Percentiles rank a stretch among this genome's conserved stretches.
Evolutionary conservation across 2,113 vertebrate species (phyloP).

Genomic region (Athene cunicularia): DNA sequence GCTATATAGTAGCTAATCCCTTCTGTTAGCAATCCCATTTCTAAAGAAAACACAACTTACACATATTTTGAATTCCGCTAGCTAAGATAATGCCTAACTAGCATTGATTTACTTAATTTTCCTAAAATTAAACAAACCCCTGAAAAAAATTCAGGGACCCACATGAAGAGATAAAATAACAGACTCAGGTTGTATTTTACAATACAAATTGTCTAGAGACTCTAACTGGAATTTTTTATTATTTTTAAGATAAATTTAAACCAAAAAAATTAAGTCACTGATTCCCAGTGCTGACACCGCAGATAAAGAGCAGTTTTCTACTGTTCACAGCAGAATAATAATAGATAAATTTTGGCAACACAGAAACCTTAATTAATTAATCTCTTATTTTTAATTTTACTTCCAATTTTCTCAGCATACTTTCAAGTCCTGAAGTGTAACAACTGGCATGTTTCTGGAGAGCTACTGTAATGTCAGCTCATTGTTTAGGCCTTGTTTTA

Average conservation of each 20-base stretch:
- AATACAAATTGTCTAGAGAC: not conserved
- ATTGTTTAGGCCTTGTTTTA: not conserved
- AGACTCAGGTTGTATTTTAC: not conserved
- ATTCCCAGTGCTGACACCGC: not conserved
- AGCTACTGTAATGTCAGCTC: not conserved
- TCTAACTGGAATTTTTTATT: not conserved
- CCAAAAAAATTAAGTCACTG: not conserved
- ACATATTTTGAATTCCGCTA: not conserved
- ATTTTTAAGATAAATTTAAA: not conserved
- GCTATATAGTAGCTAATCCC: not conserved
- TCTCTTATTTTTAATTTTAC: not conserved
- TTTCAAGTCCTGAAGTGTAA: not conserved
- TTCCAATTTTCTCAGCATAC: not conserved
- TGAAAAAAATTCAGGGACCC: not conserved
- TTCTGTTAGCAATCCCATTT: not conserved
- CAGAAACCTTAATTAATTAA: not conserved
- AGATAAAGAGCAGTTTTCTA: not conserved
- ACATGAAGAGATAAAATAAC: not conserved
- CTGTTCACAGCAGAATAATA: not conserved
- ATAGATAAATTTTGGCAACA: not conserved
- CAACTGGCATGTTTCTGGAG: not conserved
- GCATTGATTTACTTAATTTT: not conserved
- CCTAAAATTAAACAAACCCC: not conserved
- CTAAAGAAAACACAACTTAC: not conserved
- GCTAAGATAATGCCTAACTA: not conserved